These are phyloP conservation scores for Muntiacus reevesi DNA, from an alignment of 2,113 vertebrate genomes.

Conservation along the genomic window DNA sequence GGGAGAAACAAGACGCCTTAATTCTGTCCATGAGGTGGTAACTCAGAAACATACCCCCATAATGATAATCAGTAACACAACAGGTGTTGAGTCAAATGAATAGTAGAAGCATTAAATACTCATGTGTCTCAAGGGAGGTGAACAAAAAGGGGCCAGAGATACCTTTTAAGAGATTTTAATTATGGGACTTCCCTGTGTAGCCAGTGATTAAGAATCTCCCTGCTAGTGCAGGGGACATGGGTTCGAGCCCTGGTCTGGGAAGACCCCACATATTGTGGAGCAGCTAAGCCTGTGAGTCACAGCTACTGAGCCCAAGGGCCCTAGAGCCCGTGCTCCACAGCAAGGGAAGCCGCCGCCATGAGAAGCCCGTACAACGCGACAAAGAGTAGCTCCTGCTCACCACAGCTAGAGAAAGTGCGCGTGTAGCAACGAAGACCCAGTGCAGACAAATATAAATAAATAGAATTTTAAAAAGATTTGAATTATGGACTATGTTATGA, in stretches of 20 bases:
- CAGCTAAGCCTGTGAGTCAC: neutral
- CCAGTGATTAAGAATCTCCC: neutral
- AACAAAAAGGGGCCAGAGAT: neutral
- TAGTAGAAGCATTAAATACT: neutral
- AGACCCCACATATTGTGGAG: neutral
- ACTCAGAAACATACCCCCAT: neutral
- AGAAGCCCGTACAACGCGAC: rapidly evolving
- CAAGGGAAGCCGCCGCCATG: neutral
- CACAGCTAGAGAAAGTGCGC: neutral
- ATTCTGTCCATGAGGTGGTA: neutral
- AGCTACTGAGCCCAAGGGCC: neutral
- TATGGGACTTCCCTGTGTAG: neutral
- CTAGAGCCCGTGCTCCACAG: neutral
- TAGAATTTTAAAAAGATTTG: neutral
- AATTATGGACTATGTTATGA: neutral
- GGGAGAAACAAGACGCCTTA: neutral
- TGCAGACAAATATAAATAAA: neutral
- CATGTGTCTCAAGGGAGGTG: neutral
- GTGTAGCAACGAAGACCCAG: neutral
- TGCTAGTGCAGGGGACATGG: neutral
- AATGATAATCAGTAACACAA: neutral
- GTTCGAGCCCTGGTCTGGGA: neutral
- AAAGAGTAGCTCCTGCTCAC: neutral
- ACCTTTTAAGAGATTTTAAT: neutral
- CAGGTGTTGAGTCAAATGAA: neutral